Conservation (phyloP, 2,797 vertebrate species). For the Remorina albescens region DNA sequence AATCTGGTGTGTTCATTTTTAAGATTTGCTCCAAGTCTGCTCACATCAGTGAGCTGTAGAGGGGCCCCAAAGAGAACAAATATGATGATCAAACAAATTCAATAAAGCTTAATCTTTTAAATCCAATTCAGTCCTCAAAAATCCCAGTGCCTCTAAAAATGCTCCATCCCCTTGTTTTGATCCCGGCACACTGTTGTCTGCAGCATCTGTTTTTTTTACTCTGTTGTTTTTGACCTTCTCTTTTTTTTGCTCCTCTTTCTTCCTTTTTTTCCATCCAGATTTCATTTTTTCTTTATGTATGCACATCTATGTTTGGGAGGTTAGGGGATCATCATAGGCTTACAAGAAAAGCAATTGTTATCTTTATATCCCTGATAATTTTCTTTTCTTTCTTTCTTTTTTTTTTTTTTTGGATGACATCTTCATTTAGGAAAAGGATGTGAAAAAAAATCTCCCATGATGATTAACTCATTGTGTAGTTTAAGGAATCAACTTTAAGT, state of each 20-base stretch:
- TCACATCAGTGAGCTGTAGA: slow-evolving; percentile 27
- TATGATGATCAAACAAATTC: slow-evolving; percentile 73
- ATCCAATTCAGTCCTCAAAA: slow-evolving; percentile 78
- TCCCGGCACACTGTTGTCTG: slow-evolving; percentile 70
- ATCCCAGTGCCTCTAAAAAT: slow-evolving; percentile 68
- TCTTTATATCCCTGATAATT: slow-evolving; percentile 24
- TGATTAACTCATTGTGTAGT: slow-evolving; percentile 1
- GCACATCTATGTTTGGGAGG: slow-evolving; percentile 12
- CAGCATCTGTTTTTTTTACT: slow-evolving; percentile 64
- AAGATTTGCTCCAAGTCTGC: slow-evolving; percentile 38
- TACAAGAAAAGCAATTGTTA: slow-evolving; percentile 7
- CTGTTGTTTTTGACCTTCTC: slow-evolving; percentile 70
- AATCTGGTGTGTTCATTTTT: slow-evolving; percentile 46
- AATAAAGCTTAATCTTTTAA: slow-evolving; percentile 83
- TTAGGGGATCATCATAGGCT: not conserved
- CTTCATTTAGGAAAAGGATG: slow-evolving; percentile 7
- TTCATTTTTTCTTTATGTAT: slow-evolving; percentile 16
- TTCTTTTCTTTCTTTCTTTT: slow-evolving; percentile 6
- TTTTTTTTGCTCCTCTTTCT: slow-evolving; percentile 22
- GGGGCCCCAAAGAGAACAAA: slow-evolving; percentile 58
- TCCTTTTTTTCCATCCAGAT: slow-evolving; percentile 4
- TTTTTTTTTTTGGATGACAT: slow-evolving; percentile 7
- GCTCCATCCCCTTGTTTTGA: slow-evolving; percentile 81
- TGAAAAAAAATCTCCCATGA: not conserved
- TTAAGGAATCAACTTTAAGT: not conserved